A percentile compares a stretch with the other conserved stretches of the same genome.
phyloP scores from a whole-genome alignment of 2,888 invertebrate species.

The Agapostemon virescens region DNA sequence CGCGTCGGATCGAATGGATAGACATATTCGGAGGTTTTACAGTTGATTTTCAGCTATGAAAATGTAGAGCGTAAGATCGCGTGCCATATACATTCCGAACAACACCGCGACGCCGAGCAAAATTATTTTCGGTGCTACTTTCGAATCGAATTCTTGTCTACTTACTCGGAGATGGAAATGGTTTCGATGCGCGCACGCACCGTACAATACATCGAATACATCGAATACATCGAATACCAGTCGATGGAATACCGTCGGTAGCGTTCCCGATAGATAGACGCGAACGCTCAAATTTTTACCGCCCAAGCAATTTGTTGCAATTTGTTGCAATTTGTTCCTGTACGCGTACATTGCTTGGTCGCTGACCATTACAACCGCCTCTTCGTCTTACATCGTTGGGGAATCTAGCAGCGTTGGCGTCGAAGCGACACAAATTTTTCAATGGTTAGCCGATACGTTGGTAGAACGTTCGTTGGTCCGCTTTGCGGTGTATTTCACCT shows the following conservation, averaged over 20 bases:
- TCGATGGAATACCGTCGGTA: neutral
- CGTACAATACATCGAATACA: no score
- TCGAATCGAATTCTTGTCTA: neutral
- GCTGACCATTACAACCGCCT: neutral
- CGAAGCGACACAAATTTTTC: neutral
- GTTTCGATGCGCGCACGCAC: neutral
- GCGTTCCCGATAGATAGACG: neutral
- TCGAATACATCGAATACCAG: no score
- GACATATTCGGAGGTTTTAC: neutral
- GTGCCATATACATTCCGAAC: conserved; percentile 19
- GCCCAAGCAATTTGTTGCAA: no score
- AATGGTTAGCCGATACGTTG: neutral
- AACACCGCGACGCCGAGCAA: neutral
- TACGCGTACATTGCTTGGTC: neutral
- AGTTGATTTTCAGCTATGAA: neutral
- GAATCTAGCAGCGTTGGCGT: neutral
- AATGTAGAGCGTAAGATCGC: neutral
- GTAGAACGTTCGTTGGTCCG: neutral
- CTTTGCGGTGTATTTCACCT: neutral
- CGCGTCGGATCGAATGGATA: neutral
- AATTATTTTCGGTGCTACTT: neutral
- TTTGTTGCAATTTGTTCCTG: conserved; percentile 47
- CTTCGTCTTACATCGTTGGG: neutral
- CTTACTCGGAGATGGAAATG: neutral
- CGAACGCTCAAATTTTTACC: conserved; percentile 31